Evolutionary conservation across 2,888 invertebrate genomes (phyloP), one percentile per base, ranked within the genome.

Genomic region (Dryomyza anilis): DNA sequence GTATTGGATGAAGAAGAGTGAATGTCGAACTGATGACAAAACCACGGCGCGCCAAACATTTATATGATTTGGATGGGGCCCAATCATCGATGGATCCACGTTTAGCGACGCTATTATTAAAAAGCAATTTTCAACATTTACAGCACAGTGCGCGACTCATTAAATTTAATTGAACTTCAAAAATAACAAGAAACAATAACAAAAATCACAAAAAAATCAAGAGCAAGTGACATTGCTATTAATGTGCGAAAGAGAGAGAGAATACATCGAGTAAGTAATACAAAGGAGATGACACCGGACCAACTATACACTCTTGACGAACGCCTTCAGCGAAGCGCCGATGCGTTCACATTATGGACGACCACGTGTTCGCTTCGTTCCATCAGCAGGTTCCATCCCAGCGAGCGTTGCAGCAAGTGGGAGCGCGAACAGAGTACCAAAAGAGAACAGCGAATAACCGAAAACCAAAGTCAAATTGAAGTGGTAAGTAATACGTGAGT

Each of bases 11-110:
- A 63, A 56, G 70, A 73, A 76, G 74, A 71, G 69, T 72, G 72
- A 73, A 65, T 71, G 68, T 72, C 67, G 70, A 60, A 77, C 78
- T 77, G 77, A 77, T 77, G 70, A 70, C 55, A 68, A 63, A 70
- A 67, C 67, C 69, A 70, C 65, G 62, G 61, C 52, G 46, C 59
- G 69, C 64, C 27, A 66, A 66, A 64, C 73, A 76, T 77, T 77
- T 77, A 77, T 77, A 77, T 75, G 76, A 69, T 78, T 76, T 71
- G 70, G 56, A 48, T 55, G 25, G 59, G 36, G 60, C 43, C 50
- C 50, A 30, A 12, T 53, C 10, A n/a, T 16, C 16, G 50, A 29
- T 29, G 57, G 46, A n/a, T n/a, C n/a, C n/a, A n/a, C n/a, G n/a
- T n/a, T n/a, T n/a, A n/a, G n/a, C n/a, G n/a, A n/a, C n/a, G n/a